Evolutionary conservation across 2,797 vertebrate genomes (phyloP), one percentile per base, ranked within the genome.

Genomic region (Sebastes nivosus): DNA sequence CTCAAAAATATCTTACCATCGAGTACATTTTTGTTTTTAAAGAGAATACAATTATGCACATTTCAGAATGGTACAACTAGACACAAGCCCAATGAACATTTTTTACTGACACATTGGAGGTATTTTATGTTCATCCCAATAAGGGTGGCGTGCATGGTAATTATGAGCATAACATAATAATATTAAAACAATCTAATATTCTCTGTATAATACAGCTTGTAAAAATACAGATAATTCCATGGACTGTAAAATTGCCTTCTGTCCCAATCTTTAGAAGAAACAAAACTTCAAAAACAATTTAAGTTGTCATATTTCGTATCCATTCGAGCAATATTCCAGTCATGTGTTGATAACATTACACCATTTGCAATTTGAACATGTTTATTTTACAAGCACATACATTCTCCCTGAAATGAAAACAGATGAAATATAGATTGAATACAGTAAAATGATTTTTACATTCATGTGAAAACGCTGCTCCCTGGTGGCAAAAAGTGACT

Each of bases 361-460:
- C 67, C 63, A 79, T 42, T 42, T 74, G 20, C 9, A 13, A 82
- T 80, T 88, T 84, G 42, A 88, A 92, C 69, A 89, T 22, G 22
- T 93, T 94, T 92, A 94, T 93, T 94, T 83, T 13, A 91, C 54
- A 67, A 82, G 67, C 90, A 92, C 76, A 73, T 72, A 70, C 18
- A 85, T 75, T 81, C 69, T 93, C 92, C 93, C 89, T 94, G 92
- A 94, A 93, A 93, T 85, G 77, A 92, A 89, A 87, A 85, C 81
- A 84, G 72, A 88, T 80, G 69, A 1, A 42, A 86, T 67, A 32
- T 42, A 57, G 74, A 79, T 67, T 72, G 24, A 58, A 22, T 85
- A 91, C 91, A 93, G 88, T 88, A 80, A 50, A 75, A 83, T 80
- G 54, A 80, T 68, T 76, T 81, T 87, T 86, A 91, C 92, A 94